A percentile compares a stretch with the other conserved stretches of the same genome.
These are phyloP conservation scores for Pseudochirops corinnae DNA, from an alignment of 2,797 vertebrate genomes.

Conservation along the genomic window DNA sequence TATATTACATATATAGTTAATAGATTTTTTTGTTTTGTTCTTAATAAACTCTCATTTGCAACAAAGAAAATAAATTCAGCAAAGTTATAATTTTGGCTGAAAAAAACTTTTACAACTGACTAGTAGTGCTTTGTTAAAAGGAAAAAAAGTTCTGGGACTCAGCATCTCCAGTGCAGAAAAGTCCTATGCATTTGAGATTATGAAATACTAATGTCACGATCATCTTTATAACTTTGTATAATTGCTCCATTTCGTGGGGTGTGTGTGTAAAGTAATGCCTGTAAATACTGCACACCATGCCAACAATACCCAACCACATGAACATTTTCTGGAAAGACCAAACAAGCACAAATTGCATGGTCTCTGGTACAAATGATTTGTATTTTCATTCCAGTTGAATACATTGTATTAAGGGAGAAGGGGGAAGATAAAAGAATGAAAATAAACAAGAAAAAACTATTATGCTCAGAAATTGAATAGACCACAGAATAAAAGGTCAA, in stretches of 20 bases:
- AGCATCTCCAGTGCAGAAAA: neutral
- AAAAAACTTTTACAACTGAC: neutral
- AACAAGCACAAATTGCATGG: neutral
- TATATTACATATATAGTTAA: neutral
- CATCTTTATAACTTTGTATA: neutral
- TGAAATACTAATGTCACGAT: neutral
- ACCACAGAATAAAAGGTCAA: conserved; percentile 3
- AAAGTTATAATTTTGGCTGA: neutral
- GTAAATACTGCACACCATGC: neutral
- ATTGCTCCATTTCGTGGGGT: neutral
- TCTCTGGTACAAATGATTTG: neutral
- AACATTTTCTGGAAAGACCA: neutral
- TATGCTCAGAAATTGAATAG: conserved; percentile 49
- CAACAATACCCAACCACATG: neutral
- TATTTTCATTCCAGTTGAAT: conserved; percentile 50
- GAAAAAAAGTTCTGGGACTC: neutral
- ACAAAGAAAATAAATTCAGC: neutral
- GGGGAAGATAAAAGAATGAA: neutral
- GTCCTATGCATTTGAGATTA: neutral
- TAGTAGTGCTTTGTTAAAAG: neutral
- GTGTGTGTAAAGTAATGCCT: neutral
- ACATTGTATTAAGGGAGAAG: neutral
- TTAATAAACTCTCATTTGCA: neutral
- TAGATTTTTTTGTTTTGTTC: neutral
- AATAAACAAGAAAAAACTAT: neutral